These are phyloP conservation scores for Xestia sexstrigata DNA, from an alignment of 2,888 invertebrate genomes.

Conservation along the genomic window DNA sequence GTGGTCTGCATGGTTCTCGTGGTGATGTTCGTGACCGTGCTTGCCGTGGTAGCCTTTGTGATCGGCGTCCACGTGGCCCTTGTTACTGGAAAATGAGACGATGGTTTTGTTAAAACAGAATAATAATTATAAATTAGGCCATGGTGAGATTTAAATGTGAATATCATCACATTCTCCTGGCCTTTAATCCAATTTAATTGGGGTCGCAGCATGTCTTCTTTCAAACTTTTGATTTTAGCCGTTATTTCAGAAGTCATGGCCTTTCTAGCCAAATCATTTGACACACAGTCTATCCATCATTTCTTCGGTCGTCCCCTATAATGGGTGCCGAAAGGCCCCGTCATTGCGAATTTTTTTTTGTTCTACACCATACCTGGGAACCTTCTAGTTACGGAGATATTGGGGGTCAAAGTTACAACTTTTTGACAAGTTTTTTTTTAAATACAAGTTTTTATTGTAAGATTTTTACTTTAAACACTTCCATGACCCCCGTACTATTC, in stretches of 20 bases:
- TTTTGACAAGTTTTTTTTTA: no score
- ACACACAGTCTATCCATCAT: neutral
- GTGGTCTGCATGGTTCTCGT: constrained; percentile 90
- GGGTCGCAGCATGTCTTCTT: neutral
- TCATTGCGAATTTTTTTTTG: no score
- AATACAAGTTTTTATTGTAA: no score
- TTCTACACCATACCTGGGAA: no score
- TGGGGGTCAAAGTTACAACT: no score
- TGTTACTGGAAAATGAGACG: constrained; percentile 82
- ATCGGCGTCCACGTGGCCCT: constrained; percentile 92
- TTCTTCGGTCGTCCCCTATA: no score
- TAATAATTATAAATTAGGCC: neutral
- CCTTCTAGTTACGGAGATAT: no score
- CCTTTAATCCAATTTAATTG: neutral
- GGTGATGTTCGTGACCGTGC: constrained; percentile 92
- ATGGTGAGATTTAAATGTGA: neutral
- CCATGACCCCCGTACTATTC: no score
- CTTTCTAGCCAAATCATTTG: neutral
- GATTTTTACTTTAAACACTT: no score
- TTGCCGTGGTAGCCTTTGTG: constrained; percentile 92
- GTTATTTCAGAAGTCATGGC: neutral
- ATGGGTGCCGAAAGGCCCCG: no score
- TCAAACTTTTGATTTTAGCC: neutral
- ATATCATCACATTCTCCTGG: neutral
- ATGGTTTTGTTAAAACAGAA: neutral